Conservation (phyloP, 2,113 vertebrate species). For the Tichodroma muraria region DNA sequence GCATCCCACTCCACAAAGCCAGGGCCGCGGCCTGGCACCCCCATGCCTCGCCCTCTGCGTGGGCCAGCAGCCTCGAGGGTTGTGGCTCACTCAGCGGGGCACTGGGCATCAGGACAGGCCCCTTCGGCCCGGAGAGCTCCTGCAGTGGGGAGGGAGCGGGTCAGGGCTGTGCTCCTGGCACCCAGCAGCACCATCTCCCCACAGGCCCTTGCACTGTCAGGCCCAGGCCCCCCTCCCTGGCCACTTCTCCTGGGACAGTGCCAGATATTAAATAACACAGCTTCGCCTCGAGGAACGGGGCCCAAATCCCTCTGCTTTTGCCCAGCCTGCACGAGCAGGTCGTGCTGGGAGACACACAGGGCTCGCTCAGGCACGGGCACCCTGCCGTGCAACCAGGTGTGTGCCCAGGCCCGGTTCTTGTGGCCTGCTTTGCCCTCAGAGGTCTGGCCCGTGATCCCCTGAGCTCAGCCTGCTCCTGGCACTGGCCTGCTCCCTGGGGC, state of each 20-base stretch:
- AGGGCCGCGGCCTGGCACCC: neutral
- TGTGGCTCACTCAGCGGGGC: neutral
- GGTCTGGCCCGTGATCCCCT: neutral
- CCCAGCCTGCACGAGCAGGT: neutral
- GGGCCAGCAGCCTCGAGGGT: neutral
- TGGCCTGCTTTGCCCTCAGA: neutral
- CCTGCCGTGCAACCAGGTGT: neutral
- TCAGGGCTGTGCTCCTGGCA: neutral
- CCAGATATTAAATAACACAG: neutral
- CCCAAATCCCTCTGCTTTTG: neutral
- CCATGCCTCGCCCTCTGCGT: fast-evolving
- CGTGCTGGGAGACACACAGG: fast-evolving
- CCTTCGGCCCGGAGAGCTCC: neutral
- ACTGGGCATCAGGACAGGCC: neutral
- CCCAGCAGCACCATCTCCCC: neutral
- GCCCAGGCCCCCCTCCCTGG: neutral
- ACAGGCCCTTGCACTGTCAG: neutral
- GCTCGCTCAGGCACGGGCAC: fast-evolving
- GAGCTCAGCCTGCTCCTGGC: neutral
- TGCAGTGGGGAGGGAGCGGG: neutral
- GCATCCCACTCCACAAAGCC: neutral
- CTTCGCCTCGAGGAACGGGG: neutral
- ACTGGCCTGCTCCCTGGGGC: neutral
- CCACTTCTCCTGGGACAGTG: neutral
- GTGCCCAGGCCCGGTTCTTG: neutral